Conservation (phyloP, 2,888 invertebrate genomes). For the Eristalis intricaria region DNA sequence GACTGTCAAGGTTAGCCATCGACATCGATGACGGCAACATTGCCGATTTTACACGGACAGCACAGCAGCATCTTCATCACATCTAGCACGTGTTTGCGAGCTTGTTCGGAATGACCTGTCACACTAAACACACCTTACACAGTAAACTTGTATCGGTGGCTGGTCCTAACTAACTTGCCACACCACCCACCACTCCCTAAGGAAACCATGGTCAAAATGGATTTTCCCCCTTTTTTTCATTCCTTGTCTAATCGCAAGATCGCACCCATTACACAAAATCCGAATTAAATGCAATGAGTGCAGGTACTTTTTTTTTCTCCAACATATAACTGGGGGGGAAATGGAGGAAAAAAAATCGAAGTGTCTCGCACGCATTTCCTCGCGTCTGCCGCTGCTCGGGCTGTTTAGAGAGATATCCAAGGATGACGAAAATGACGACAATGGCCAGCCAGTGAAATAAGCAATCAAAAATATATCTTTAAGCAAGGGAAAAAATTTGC, state of each 20-base stretch:
- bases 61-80: background rate
- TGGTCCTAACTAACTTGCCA: background rate
- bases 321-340: constrained; percentile 28
- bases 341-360: constrained; percentile 65
- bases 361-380: constrained; percentile 50
- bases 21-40: background rate
- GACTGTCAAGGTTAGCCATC: constrained; percentile 10
- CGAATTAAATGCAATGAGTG: constrained; percentile 41
- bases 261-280: constrained; percentile 22
- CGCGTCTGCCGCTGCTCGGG: constrained; percentile 13
- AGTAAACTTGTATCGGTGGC: background rate
- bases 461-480: constrained; percentile 46
- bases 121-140: background rate
- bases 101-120: background rate
- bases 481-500: background rate
- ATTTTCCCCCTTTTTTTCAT: background rate
- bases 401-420: constrained; percentile 45
- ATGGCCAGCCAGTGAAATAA: constrained; percentile 35
- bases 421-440: constrained; percentile 22
- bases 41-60: background rate
- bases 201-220: background rate
- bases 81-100: constrained; percentile 22
- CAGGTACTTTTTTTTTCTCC: constrained; percentile 35
- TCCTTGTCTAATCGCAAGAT: constrained; percentile 31
- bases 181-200: background rate